Base-by-base conservation (phyloP, 2,113 vertebrate genomes). In the Motacilla alba region DNA sequence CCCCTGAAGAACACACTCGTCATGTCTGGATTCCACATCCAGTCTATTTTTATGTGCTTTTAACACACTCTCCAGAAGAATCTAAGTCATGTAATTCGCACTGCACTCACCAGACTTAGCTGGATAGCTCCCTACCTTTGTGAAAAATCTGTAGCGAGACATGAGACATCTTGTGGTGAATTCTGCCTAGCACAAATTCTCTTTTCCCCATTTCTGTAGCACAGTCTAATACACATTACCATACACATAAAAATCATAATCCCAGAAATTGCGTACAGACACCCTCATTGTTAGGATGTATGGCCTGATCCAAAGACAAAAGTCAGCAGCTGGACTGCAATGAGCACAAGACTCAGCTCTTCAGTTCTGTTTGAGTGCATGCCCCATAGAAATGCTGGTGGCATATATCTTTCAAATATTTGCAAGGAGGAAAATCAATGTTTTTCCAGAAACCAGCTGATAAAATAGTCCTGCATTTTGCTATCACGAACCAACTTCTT, bases 161-260 rank as follows among this genome's bases (percentile, higher is more conserved):
- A 94, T 92, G 94, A 96, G 95, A 96, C 96, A 95, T 90, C 96
- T 97, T 92, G 96, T 96, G 95, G 96, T 69, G 90, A 92, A 56
- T 81, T 87, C 88, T 78, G 80, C 90, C 88, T 52, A 66, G 52
- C 60, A 59, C 85, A 85, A 22, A 56, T 33, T 77, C 66, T 50
- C 44, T 68, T 44, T 78, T 49, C 47, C 39, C 37, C n/a, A 8
- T 72, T 60, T 28, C 74, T 60, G 82, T 41, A 77, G 43, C 10
- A 3, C 26, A 56, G 23, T 39, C 47, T 41, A 70, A 31, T 37
- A 39, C 9, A 37, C 31, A 18, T 60, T 64, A 37, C 31, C 39
- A 53, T 13, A 28, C 5, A 26, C 11, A 22, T 11, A 47, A 75
- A 79, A 53, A 37, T 26, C 11, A 9, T 74, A 9, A 13, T 18